Base-by-base conservation (phyloP, 2,797 vertebrate species). In the Phalanger gymnotis region DNA sequence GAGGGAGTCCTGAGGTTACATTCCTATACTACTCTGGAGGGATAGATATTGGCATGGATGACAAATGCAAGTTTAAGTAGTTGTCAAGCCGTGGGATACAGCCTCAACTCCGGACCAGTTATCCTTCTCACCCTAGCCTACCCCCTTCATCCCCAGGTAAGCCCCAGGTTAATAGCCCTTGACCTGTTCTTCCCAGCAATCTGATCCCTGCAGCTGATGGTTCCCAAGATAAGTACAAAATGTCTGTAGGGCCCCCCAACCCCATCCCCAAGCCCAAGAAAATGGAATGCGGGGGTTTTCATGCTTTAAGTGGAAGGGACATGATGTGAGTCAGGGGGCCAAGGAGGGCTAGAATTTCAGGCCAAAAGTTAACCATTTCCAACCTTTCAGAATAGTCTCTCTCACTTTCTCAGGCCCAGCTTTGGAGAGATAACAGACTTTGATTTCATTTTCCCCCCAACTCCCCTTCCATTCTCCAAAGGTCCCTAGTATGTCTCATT, bases 351-450 rank as follows among this genome's bases (percentile, higher is more conserved):
- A 53, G 51, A 53, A 92, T 91, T 94, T 94, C 87, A 57, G 66
- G 95, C 93, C 94, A 97, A 96, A 97, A 92, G 96, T 97, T 97
- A 97, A 97, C 97, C 89, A 90, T 97, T 97, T 97, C 96, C 93
- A 95, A 56, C 58, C 96, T 95, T 81, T 91, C 25, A 27, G 73
- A 87, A 81, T 4, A 87, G 73, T 87, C 40, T 87, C 22, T 87
- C 40, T 87, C 22, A 47, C 73, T 40, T 81, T 81, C 87, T 52
- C 58, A 13, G 87, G 87, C 30, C 53, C 90, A 58, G 56, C 66
- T 54, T 25, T 28, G 40, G 90, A 56, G 92, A 92, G 91, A 40
- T 40, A 91, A 56, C 54, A 89, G 34, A 25, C 25, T 81, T 47
- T 27, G 34, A 9, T 55, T 31, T 66, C 40, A 90, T 90, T 47